phyloP scores from a whole-genome alignment of 2,797 vertebrate genomes.

The Galagoides demidoff region DNA sequence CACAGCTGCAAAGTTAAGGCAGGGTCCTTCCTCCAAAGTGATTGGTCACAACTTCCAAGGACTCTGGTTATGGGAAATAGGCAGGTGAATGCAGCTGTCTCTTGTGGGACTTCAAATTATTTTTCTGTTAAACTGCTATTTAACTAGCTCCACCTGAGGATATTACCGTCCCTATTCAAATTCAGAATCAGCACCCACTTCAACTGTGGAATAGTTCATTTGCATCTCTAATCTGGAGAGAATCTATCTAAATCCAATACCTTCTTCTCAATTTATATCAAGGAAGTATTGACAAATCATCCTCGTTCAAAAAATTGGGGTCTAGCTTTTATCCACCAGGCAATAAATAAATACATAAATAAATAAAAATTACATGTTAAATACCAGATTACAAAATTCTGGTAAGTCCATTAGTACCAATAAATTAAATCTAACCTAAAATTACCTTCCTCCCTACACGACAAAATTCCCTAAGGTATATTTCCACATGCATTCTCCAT shows the following conservation, averaged over 20 bases:
- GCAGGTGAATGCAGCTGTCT: neutral
- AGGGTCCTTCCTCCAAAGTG: neutral
- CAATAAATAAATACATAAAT: neutral
- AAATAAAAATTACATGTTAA: neutral
- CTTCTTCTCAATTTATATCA: neutral
- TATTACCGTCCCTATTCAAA: neutral
- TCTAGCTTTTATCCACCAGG: neutral
- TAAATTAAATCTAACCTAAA: conserved; percentile 1
- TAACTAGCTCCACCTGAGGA: neutral
- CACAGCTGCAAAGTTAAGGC: neutral
- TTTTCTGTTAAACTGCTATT: neutral
- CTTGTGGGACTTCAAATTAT: neutral
- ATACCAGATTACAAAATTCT: neutral
- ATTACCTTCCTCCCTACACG: neutral
- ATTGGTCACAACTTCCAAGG: neutral
- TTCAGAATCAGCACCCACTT: neutral
- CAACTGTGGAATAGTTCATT: neutral
- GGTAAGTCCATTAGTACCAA: neutral
- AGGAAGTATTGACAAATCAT: neutral
- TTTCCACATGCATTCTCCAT: neutral
- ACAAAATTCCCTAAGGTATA: neutral
- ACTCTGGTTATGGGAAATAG: neutral
- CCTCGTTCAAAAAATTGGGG: neutral
- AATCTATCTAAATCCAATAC: neutral
- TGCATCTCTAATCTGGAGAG: neutral